Conservation (phyloP, 2,888 invertebrate species). For the Prosapia bicincta region DNA sequence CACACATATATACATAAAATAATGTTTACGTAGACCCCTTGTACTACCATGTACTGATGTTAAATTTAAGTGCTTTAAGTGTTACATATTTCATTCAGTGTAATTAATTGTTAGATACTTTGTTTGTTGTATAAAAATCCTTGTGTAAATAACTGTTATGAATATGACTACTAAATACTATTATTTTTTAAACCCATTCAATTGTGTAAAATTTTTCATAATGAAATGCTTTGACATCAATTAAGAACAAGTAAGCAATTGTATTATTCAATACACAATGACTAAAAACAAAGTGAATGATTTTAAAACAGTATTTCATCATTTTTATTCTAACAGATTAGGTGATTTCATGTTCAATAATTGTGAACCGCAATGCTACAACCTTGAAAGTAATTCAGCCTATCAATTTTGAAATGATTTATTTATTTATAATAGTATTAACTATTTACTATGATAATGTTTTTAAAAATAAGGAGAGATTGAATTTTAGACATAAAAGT, state of each 20-base stretch:
- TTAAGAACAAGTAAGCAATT: neutral
- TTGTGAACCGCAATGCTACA: too few relatives aligned
- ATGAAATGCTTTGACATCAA: neutral
- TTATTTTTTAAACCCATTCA: neutral
- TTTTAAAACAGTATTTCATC: too few relatives aligned
- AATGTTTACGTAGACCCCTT: neutral
- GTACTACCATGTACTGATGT: neutral
- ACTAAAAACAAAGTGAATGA: too few relatives aligned
- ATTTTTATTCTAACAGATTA: too few relatives aligned
- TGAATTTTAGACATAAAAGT: neutral
- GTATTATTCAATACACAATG: neutral
- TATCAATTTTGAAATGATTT: neutral
- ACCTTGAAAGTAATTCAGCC: too few relatives aligned
- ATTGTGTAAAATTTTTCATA: neutral
- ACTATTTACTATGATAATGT: neutral
- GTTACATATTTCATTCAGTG: constrained; percentile 9
- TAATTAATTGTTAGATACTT: constrained; percentile 20
- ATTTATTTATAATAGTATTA: neutral
- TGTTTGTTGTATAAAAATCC: constrained; percentile 10
- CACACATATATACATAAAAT: neutral
- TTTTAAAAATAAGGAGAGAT: too few relatives aligned
- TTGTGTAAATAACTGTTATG: neutral
- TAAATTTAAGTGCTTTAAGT: neutral
- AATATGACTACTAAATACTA: neutral
- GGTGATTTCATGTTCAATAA: too few relatives aligned